Conservation (phyloP, 2,888 invertebrate species). For the Altica lythri region DNA sequence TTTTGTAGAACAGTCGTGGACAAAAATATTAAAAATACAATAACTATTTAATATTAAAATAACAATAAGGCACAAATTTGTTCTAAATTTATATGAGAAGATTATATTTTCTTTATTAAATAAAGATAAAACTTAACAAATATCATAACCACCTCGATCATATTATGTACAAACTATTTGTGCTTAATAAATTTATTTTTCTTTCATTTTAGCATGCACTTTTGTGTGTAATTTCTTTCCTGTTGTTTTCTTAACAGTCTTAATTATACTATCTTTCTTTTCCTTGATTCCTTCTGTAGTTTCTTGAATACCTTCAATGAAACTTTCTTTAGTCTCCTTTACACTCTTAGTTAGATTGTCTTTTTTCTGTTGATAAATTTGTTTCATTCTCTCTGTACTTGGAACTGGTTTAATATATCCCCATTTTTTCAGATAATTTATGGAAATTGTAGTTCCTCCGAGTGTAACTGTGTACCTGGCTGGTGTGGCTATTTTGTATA, state of each 20-base stretch:
- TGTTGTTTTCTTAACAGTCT: slow-evolving; percentile 64
- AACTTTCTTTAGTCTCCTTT: slow-evolving; percentile 41
- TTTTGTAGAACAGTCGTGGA: too few relatives aligned
- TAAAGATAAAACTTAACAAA: too few relatives aligned
- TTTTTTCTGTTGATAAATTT: slow-evolving; percentile 66
- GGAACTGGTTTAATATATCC: slow-evolving; percentile 87
- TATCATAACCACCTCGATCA: too few relatives aligned
- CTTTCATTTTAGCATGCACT: slow-evolving; percentile 1
- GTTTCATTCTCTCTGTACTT: slow-evolving; percentile 65
- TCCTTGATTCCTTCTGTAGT: slow-evolving; percentile 52
- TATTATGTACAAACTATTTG: slow-evolving; percentile 5
- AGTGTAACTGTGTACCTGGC: slow-evolving; percentile 90
- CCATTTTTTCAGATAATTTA: slow-evolving; percentile 76
- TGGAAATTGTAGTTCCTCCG: slow-evolving; percentile 85
- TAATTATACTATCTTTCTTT: slow-evolving; percentile 65
- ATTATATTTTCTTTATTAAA: too few relatives aligned
- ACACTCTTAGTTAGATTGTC: slow-evolving; percentile 60
- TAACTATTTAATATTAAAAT: too few relatives aligned
- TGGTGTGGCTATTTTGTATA: slow-evolving; percentile 93
- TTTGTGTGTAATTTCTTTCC: slow-evolving; percentile 42
- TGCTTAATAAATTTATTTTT: slow-evolving; percentile 6
- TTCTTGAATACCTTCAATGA: slow-evolving; percentile 43
- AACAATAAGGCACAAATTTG: too few relatives aligned
- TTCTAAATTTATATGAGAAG: too few relatives aligned
- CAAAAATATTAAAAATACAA: too few relatives aligned